phyloP scores from a whole-genome alignment of 2,797 vertebrate species.

The Peromyscus attwateri region DNA sequence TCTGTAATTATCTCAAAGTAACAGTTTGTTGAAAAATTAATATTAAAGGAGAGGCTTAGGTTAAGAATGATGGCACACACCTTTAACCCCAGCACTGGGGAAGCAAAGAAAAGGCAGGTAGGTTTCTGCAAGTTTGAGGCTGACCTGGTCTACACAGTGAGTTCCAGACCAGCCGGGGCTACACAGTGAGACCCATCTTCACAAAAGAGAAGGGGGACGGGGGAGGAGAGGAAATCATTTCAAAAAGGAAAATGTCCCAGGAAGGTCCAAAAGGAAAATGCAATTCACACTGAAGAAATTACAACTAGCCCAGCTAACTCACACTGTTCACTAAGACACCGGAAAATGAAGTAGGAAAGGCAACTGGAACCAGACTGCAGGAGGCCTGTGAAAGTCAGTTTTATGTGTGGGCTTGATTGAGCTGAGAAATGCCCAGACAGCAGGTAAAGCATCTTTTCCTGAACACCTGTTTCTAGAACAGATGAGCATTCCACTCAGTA shows the following conservation, averaged over 20 bases:
- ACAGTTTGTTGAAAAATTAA: background rate
- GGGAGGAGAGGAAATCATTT: background rate
- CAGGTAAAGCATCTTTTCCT: background rate
- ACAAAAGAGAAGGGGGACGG: background rate
- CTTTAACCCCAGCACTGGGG: background rate
- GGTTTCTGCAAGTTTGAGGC: background rate
- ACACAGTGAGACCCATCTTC: background rate
- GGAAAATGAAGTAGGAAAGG: background rate
- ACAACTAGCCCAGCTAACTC: background rate
- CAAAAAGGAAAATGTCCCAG: background rate
- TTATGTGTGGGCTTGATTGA: background rate
- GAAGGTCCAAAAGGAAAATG: constrained; percentile 5
- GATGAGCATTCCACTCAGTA: background rate
- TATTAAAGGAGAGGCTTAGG: background rate
- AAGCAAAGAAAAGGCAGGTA: background rate
- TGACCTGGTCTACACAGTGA: background rate
- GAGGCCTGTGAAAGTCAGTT: background rate
- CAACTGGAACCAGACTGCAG: background rate
- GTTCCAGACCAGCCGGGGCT: background rate
- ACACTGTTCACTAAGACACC: background rate
- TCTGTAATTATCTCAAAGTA: constrained; percentile 64
- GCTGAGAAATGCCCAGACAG: background rate
- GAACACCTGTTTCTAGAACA: background rate
- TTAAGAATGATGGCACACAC: background rate
- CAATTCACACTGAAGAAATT: constrained; percentile 14